Base-by-base conservation (phyloP, 2,888 invertebrate genomes). In the Hypselothyrea guttata region DNA sequence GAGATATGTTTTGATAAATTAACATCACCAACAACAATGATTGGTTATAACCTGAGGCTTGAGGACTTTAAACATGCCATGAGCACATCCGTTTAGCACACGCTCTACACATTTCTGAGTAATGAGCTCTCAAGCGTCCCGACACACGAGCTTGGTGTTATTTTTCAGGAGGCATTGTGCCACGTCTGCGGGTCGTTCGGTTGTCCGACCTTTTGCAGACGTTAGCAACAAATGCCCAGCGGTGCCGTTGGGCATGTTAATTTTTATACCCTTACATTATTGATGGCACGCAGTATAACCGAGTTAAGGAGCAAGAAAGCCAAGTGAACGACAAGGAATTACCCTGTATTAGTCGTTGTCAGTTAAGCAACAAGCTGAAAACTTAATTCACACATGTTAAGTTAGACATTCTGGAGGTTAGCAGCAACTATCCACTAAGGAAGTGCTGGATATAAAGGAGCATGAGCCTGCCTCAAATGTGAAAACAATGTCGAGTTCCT, bases 161-260 rank as follows among this genome's bases (percentile, higher is more conserved):
- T 34, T 45, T 34, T 15, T 18, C 7, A 15, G 27, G 18, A 7
- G n/a, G 12, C 35, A 31, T 16, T 7, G 31, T 45, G 52, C 45
- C 37, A 27, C 16, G 44, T 44, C 30, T 35, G 16, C 11, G 34
- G 55, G 52, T 41, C 54, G 53, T 69, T 79, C 31, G 56, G 40
- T 57, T 61, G 30, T 49, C 44, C 60, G 71, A 66, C 64, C 81
- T 67, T n/a, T 63, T 60, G 45, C n/a, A 13, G 31, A 33, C 35
- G 52, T 48, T 41, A 42, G 58, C 47, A 52, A 47, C 35, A 48
- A 60, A 61, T 53, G 57, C 69, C 53, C 42, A 8, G 15, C 35
- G 64, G 71, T 41, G 47, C 48, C 48, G 53, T 71, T 68, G 48
- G 51, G 53, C 65, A 83, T 71, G 76, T 45, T 78, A 68, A 79